These are phyloP conservation scores for Equus quagga DNA, from an alignment of 2,113 vertebrate genomes.

Conservation along the genomic window DNA sequence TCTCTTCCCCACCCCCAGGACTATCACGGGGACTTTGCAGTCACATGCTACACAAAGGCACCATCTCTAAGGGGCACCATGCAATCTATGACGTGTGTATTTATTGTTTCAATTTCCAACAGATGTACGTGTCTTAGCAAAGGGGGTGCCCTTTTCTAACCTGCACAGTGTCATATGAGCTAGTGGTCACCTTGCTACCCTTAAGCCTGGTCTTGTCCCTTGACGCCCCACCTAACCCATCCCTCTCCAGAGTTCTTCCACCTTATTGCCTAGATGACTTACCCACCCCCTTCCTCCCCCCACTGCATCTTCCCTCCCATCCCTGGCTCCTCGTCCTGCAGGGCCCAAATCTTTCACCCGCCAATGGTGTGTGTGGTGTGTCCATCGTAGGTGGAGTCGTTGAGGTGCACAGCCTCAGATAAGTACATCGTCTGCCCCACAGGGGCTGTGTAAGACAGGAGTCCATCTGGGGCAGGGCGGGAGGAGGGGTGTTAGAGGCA, in stretches of 20 bases:
- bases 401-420: slow-evolving; percentile 89
- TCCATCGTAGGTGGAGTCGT: slow-evolving; percentile 96
- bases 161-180: neutral
- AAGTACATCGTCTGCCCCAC: slow-evolving; percentile 93
- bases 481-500: neutral
- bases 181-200: neutral
- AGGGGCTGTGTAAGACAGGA: slow-evolving; percentile 93
- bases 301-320: neutral
- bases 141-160: neutral
- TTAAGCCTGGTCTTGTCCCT: neutral
- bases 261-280: neutral
- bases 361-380: slow-evolving; percentile 86
- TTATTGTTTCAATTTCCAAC: neutral
- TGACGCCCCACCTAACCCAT: neutral
- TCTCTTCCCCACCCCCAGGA: neutral
- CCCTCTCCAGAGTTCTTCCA: neutral
- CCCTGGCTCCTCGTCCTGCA: rapidly evolving
- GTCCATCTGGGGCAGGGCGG: slow-evolving; percentile 87
- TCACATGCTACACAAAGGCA: neutral
- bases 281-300: neutral
- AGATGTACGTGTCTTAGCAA: neutral
- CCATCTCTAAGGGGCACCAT: neutral
- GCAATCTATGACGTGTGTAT: neutral
- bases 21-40: neutral
- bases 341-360: slow-evolving; percentile 85